Evolutionary conservation across 2,113 vertebrate genomes (phyloP).

Genomic region (Zosterops japonicus): DNA sequence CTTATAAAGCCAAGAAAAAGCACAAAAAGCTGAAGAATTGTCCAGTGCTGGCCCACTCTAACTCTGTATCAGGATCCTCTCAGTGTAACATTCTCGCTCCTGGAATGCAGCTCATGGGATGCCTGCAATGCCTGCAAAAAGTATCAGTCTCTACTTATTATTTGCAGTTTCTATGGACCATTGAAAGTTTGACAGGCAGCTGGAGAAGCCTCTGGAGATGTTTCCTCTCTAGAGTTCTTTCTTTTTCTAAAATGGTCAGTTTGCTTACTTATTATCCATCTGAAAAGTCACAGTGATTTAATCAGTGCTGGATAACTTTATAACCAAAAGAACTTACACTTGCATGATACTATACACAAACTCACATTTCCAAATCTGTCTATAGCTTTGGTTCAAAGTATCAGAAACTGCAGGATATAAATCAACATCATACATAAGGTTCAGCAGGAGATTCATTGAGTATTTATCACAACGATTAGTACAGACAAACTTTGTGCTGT

Average conservation of each 20-base stretch:
- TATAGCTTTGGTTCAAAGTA: background rate
- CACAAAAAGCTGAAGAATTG: background rate
- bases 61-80: background rate
- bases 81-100: background rate
- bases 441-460: background rate
- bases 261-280: background rate
- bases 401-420: background rate
- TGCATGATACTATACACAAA: background rate
- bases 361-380: background rate
- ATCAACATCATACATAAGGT: background rate
- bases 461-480: background rate
- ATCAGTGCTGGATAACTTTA: background rate
- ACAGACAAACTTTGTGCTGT: background rate
- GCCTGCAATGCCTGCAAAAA: conserved; percentile 21
- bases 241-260: background rate
- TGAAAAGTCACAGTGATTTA: background rate
- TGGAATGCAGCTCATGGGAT: background rate
- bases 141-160: background rate
- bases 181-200: background rate
- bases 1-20: background rate
- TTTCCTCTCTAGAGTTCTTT: background rate
- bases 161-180: conserved; percentile 1
- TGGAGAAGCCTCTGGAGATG: background rate
- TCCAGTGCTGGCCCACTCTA: background rate
- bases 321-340: background rate